Evolutionary conservation across 2,113 vertebrate species (phyloP).

Genomic region (Periophthalmodon schlosseri): DNA sequence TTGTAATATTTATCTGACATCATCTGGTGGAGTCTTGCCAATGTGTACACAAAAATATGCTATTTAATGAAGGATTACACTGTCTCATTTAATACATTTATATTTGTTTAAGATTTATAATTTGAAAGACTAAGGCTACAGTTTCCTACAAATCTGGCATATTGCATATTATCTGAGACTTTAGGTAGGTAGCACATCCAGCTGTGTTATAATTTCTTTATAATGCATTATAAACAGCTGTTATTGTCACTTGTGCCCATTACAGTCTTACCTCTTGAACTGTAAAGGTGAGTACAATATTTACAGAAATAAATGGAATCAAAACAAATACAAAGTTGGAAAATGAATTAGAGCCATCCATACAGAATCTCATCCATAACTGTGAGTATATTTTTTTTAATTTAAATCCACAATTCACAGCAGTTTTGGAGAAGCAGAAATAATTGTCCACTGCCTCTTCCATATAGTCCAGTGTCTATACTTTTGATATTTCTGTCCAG

Average conservation of each 20-base stretch:
- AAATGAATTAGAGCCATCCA: constrained; percentile 53
- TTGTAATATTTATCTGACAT: too few relatives aligned
- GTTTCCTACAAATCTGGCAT: background rate
- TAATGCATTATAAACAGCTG: too few relatives aligned
- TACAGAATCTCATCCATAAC: constrained; percentile 53
- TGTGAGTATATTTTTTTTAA: constrained; percentile 59
- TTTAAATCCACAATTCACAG: constrained; percentile 68
- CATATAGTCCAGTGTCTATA: constrained; percentile 48
- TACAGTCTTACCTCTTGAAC: background rate
- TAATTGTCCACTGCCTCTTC: constrained; percentile 61
- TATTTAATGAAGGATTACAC: too few relatives aligned
- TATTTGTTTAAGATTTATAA: too few relatives aligned
- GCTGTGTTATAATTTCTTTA: too few relatives aligned
- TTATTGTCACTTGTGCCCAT: background rate
- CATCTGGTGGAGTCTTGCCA: too few relatives aligned
- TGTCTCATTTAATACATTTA: too few relatives aligned
- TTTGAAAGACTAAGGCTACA: too few relatives aligned
- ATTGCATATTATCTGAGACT: background rate
- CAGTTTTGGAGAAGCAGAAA: constrained; percentile 63
- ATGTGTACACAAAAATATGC: too few relatives aligned
- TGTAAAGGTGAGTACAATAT: constrained; percentile 69
- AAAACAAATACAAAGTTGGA: constrained; percentile 67
- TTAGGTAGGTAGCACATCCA: too few relatives aligned
- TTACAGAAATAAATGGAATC: constrained; percentile 66
- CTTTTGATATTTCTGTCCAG: constrained; percentile 23